Base-by-base conservation (phyloP, 2,113 vertebrate genomes). In the Corydoras sp. region DNA sequence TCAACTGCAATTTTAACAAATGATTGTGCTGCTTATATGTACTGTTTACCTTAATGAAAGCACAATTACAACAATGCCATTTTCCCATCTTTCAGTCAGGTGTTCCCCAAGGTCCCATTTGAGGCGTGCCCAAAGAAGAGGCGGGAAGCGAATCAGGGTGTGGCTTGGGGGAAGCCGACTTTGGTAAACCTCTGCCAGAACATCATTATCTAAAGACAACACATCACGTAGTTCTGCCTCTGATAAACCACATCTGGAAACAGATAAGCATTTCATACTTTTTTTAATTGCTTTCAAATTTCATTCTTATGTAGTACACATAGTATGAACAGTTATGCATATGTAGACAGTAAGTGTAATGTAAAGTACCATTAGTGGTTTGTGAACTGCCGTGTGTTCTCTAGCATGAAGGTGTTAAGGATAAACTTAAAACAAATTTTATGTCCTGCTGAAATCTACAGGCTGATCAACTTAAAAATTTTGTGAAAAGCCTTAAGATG, bases 171-270 rank as follows among this genome's bases (percentile, higher is more conserved):
- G 92, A 0, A 87, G 83, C 68, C 84, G 87, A 77, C 81, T 78
- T 29, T 43, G 82, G 78, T 94, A 93, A 54, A 89, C 87, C 10
- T 89, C 90, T 43, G 82, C 68, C n/a, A 94, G 86, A 68, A 93
- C 81, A 24, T 92, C 88, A 32, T 94, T 81, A 0, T 95, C 92
- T 77, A 94, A 74, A 24, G 93, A 94, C 76, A 94, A 69, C 50
- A 94, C 10, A 7, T 94, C 93, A 67, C 88, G 88, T 65, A 95
- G 77, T 62, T 95, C 92, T 0, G 68, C 82, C 68, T 94, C 94
- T 7, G 92, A 86, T 43, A 94, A 81, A 1, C 90, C 92, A 0
- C 83, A 81, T 83, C 93, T 96, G 83, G 62, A 54, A 61, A 78
- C 12, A 72, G 10, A 61, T 2, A 31, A 65, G 48, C 18, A 8